Evolutionary conservation across 2,113 vertebrate genomes (phyloP).

Genomic region (Dipodomys stephensi): DNA sequence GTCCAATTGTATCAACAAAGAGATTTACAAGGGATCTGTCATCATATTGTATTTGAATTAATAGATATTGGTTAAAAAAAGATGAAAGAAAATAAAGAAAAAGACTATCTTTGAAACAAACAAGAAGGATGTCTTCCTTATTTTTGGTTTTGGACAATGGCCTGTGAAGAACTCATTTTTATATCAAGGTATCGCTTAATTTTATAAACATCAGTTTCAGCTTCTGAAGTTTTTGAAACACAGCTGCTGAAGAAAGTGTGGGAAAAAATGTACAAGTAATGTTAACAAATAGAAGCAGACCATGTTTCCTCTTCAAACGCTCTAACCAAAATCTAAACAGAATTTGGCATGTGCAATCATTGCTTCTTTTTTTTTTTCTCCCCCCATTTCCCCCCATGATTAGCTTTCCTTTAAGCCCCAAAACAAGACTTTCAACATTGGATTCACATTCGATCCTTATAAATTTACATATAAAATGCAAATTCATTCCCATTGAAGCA

Average conservation of each 20-base stretch:
- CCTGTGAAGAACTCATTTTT: slow-evolving; percentile 52
- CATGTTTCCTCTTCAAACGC: background rate
- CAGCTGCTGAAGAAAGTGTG: background rate
- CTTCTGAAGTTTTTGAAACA: slow-evolving; percentile 15
- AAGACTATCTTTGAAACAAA: background rate
- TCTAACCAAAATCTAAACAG: slow-evolving; percentile 1
- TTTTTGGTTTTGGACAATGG: background rate
- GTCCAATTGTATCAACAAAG: background rate
- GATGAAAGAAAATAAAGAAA: slow-evolving; percentile 6
- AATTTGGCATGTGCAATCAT: slow-evolving; percentile 1
- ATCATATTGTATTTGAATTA: background rate
- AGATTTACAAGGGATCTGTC: background rate
- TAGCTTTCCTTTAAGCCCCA: background rate
- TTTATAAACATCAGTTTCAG: slow-evolving; percentile 54
- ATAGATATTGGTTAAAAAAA: background rate
- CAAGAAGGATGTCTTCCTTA: background rate
- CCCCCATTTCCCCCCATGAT: background rate
- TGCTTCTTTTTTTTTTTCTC: background rate
- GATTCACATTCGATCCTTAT: background rate
- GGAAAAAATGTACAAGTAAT: background rate
- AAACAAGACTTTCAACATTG: background rate
- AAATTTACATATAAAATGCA: background rate
- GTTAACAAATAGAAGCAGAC: slow-evolving; percentile 25
- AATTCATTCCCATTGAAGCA: background rate
- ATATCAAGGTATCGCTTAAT: slow-evolving; percentile 20